phyloP scores from a whole-genome alignment of 2,797 vertebrate species.

The Eulemur coronatus region DNA sequence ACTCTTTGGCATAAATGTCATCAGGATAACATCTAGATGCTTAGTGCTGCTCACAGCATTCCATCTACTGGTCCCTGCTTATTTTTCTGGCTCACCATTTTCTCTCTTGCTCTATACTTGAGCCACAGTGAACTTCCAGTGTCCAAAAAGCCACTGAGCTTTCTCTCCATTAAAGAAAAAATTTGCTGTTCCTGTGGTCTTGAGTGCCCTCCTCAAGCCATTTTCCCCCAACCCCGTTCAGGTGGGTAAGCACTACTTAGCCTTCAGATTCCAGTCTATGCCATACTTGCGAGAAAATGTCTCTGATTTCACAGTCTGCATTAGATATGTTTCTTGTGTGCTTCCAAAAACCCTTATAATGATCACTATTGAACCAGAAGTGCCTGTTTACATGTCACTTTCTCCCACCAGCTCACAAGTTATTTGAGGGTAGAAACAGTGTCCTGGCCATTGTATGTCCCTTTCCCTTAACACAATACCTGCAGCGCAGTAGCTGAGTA shows the following conservation, averaged over 20 bases:
- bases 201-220: neutral
- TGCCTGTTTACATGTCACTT: neutral
- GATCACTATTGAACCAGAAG: neutral
- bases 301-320: neutral
- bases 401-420: neutral
- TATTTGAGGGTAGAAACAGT: neutral
- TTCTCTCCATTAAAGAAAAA: neutral
- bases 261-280: neutral
- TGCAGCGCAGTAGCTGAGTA: neutral
- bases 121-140: neutral
- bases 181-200: neutral
- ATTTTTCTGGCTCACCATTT: neutral
- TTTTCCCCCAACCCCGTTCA: neutral
- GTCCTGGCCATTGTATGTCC: neutral
- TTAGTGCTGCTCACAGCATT: neutral
- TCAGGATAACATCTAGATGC: neutral
- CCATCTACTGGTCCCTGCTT: neutral
- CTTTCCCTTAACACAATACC: neutral
- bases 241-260: neutral
- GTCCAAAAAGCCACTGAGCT: neutral
- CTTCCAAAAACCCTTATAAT: neutral
- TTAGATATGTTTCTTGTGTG: neutral
- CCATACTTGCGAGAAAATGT: neutral
- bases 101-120: neutral
- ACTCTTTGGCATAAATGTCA: neutral